Evolutionary conservation across 2,888 invertebrate species (phyloP).

Genomic region (Netelia melanura): DNA sequence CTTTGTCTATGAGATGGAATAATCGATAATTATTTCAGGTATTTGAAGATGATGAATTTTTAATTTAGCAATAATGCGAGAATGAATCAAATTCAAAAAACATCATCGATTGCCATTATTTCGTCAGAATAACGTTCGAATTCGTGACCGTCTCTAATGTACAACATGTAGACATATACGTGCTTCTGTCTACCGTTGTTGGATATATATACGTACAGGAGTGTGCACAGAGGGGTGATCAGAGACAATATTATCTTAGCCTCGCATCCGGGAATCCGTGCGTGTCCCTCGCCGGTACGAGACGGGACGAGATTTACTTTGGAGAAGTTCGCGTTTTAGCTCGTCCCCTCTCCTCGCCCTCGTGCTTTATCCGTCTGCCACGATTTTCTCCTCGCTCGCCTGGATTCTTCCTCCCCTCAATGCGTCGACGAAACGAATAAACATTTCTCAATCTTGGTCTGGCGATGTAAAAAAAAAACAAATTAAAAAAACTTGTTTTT

Average conservation of each 20-base stretch:
- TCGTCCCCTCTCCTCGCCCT: slow-evolving; percentile 39
- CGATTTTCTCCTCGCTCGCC: slow-evolving; percentile 47
- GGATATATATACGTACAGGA: slow-evolving; percentile 11
- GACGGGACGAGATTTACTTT: slow-evolving; percentile 63
- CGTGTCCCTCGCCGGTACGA: slow-evolving; percentile 43
- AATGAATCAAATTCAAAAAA: no score
- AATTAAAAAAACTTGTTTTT: background rate
- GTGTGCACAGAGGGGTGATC: slow-evolving; percentile 40
- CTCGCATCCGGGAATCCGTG: slow-evolving; percentile 62
- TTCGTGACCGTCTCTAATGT: background rate
- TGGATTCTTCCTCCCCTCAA: slow-evolving; percentile 9
- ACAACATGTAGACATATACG: background rate
- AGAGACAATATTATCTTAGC: slow-evolving; percentile 70
- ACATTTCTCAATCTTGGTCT: slow-evolving; percentile 49
- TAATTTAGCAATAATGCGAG: no score
- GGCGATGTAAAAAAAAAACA: slow-evolving; percentile 6
- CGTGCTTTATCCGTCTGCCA: slow-evolving; percentile 54
- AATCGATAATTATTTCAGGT: no score
- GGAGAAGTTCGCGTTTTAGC: slow-evolving; percentile 66
- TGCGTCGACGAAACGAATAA: slow-evolving; percentile 53
- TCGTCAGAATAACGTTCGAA: background rate
- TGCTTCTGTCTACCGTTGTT: slow-evolving; percentile 11
- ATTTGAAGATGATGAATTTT: no score
- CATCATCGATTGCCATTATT: no score
- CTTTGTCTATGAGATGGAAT: no score